Percentiles rank a stretch among this genome's conserved stretches.
Evolutionary conservation across 1,140 invertebrate species (phyloP).

Genomic region (Hydropsyche tenuis): DNA sequence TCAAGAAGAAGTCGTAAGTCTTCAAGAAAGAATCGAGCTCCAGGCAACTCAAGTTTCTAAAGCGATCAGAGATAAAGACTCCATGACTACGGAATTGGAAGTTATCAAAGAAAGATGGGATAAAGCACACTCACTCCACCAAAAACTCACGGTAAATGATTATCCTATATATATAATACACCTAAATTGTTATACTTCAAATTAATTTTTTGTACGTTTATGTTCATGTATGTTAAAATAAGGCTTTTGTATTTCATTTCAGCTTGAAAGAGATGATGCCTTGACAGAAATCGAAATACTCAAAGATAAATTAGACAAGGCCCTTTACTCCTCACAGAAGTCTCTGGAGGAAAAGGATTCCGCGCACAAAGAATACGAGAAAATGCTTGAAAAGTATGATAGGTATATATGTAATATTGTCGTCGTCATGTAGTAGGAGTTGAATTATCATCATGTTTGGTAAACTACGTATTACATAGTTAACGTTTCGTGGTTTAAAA

Average conservation of each 20-base stretch:
- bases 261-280: slow-evolving; percentile 87
- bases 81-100: slow-evolving; percentile 82
- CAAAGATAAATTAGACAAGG: slow-evolving; percentile 89
- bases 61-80: slow-evolving; percentile 84
- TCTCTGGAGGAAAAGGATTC: slow-evolving; percentile 87
- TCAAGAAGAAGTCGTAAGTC: slow-evolving; percentile 79
- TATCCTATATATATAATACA: too few species aligned
- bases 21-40: slow-evolving; percentile 81
- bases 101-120: slow-evolving; percentile 87
- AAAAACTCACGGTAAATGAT: slow-evolving; percentile 81
- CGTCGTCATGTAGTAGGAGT: slow-evolving; percentile 56
- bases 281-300: slow-evolving; percentile 84
- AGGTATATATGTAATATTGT: slow-evolving; percentile 67
- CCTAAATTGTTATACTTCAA: too few species aligned
- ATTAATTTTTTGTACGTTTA: too few species aligned
- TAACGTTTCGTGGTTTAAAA: too few species aligned
- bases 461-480: neutral
- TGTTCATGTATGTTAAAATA: too few species aligned
- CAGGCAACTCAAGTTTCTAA: slow-evolving; percentile 81
- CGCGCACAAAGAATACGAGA: slow-evolving; percentile 88
- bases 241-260: too few species aligned
- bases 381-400: slow-evolving; percentile 92
- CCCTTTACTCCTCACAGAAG: slow-evolving; percentile 79
- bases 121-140: slow-evolving; percentile 81
- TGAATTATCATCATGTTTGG: slow-evolving; percentile 36